phyloP scores from a whole-genome alignment of 2,888 invertebrate genomes.

The Rhimphoctona megacephalus region DNA sequence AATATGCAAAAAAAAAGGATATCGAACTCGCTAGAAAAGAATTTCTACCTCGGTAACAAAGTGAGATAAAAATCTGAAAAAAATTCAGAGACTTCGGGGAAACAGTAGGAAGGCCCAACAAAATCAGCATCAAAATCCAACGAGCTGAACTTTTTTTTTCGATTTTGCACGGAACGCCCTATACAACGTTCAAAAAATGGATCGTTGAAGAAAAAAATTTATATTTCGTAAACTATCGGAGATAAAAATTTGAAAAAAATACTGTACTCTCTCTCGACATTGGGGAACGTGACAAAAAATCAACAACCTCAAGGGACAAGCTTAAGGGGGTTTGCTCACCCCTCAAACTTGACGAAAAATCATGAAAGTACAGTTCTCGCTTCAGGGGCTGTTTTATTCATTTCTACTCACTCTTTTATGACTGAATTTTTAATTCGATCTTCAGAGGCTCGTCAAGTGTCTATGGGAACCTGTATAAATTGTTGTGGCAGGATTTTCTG shows the following conservation, averaged over 20 bases:
- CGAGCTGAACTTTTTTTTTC: neutral
- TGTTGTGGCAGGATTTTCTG: conserved; percentile 31
- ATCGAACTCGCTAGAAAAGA: neutral
- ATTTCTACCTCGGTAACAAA: neutral
- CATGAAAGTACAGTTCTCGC: neutral
- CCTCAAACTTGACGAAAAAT: neutral
- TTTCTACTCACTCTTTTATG: neutral
- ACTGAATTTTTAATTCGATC: neutral
- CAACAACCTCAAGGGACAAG: neutral
- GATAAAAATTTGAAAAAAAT: conserved; percentile 28
- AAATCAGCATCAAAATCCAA: neutral
- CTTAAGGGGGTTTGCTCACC: neutral
- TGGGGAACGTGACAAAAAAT: conserved; percentile 7
- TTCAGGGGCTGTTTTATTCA: neutral
- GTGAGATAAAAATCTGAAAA: neutral
- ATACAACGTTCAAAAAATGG: neutral
- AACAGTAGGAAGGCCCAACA: neutral
- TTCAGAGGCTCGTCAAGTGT: neutral
- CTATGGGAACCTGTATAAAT: neutral
- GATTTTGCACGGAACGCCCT: neutral
- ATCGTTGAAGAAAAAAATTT: neutral
- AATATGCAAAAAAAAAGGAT: neutral
- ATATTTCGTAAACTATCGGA: neutral
- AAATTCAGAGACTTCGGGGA: neutral
- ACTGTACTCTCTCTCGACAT: neutral